Conservation (phyloP, 2,113 vertebrate species). For the Myotis lucifugus region DNA sequence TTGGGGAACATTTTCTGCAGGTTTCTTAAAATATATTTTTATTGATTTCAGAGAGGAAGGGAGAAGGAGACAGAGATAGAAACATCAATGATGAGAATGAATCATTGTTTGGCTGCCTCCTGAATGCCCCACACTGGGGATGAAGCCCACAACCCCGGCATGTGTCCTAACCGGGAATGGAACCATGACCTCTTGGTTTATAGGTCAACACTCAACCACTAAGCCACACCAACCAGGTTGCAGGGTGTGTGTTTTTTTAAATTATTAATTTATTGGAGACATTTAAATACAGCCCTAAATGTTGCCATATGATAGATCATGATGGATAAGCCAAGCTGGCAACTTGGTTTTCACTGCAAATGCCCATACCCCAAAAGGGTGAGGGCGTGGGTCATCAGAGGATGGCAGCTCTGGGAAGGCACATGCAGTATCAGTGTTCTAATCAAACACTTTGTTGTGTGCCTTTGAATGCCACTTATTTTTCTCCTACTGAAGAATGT, state of each 20-base stretch:
- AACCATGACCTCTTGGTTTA: too few species aligned
- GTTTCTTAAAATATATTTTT: background rate
- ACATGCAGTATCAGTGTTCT: slow-evolving; percentile 68
- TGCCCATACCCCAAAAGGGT: slow-evolving; percentile 47
- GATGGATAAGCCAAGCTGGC: slow-evolving; percentile 51
- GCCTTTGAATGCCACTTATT: slow-evolving; percentile 77
- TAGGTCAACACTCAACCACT: too few species aligned
- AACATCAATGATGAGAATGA: too few species aligned
- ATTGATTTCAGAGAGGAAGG: too few species aligned
- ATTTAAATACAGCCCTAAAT: slow-evolving; percentile 39
- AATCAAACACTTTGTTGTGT: slow-evolving; percentile 79
- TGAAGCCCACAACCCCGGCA: too few species aligned
- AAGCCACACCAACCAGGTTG: too few species aligned
- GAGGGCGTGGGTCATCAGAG: slow-evolving; percentile 73
- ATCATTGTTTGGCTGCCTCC: too few species aligned
- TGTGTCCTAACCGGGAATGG: too few species aligned
- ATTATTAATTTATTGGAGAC: background rate
- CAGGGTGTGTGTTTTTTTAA: too few species aligned
- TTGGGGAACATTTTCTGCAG: background rate
- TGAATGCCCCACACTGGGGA: too few species aligned
- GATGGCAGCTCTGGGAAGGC: slow-evolving; percentile 59
- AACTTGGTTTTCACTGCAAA: slow-evolving; percentile 74
- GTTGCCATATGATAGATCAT: background rate
- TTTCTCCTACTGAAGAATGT: slow-evolving; percentile 65
- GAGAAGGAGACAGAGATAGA: too few species aligned